phyloP scores from a whole-genome alignment of 2,113 vertebrate genomes.

The Corythaeola cristata region DNA sequence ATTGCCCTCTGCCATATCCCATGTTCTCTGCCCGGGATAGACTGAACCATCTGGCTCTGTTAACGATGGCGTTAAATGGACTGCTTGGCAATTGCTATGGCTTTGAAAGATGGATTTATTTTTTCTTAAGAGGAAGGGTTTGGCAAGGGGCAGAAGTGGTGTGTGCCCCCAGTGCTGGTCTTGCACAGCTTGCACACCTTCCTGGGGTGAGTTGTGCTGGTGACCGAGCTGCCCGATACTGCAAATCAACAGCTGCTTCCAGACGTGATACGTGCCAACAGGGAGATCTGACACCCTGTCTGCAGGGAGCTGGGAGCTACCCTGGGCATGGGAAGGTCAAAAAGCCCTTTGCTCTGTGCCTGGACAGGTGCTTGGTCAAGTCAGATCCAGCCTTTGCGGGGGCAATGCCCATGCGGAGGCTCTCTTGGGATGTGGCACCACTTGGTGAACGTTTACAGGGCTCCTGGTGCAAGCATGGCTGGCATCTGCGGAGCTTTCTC shows the following conservation, averaged over 20 bases:
- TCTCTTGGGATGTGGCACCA: fast-evolving
- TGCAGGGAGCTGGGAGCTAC: background rate
- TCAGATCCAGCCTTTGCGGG: background rate
- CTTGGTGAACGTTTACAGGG: background rate
- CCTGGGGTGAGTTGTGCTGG: background rate
- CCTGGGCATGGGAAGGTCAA: fast-evolving
- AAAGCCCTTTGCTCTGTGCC: background rate
- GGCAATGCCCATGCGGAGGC: fast-evolving
- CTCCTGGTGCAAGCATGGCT: background rate
- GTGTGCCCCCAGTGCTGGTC: background rate
- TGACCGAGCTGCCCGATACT: background rate
- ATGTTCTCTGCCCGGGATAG: background rate
- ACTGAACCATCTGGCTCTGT: background rate
- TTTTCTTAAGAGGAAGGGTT: background rate
- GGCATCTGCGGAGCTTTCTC: background rate
- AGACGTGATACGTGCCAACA: background rate
- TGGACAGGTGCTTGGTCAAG: background rate
- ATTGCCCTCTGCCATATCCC: fast-evolving
- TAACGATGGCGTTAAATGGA: background rate
- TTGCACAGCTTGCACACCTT: background rate
- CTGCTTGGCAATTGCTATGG: background rate
- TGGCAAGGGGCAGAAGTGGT: background rate
- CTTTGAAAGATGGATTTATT: background rate
- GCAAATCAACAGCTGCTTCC: background rate
- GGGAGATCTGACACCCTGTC: background rate